These are phyloP conservation scores for Mythimna albipuncta DNA, from an alignment of 2,888 invertebrate species.

Conservation along the genomic window DNA sequence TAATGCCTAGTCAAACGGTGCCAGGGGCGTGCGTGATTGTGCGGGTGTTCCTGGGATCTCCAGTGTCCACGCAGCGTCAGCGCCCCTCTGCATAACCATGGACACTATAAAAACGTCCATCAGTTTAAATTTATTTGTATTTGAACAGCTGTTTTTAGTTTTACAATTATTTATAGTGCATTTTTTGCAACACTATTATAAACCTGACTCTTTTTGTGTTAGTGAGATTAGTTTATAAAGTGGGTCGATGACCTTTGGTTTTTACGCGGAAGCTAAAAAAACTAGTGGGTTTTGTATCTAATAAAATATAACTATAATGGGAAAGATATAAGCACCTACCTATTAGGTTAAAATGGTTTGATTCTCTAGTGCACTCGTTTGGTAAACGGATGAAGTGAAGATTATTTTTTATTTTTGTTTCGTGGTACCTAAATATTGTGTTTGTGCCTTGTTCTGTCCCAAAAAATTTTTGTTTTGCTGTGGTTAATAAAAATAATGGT, in stretches of 20 bases:
- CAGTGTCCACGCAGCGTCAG: constrained; percentile 65
- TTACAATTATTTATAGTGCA: constrained; percentile 42
- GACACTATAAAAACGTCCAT: constrained; percentile 57
- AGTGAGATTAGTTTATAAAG: constrained; percentile 30
- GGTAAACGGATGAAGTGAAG: background rate
- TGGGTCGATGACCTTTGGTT: constrained; percentile 36
- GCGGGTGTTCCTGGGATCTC: constrained; percentile 80
- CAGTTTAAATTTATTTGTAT: constrained; percentile 60
- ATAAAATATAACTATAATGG: constrained; percentile 41
- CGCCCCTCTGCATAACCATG: constrained; percentile 69
- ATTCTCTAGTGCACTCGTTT: constrained; percentile 7
- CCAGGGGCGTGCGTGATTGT: constrained; percentile 83
- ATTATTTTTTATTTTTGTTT: no score
- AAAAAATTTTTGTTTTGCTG: no score
- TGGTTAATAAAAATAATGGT: no score
- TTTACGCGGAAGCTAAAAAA: constrained; percentile 24
- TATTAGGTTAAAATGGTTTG: constrained; percentile 3
- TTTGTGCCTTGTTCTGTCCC: no score
- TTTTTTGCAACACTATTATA: background rate
- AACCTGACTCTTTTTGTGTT: constrained; percentile 24
- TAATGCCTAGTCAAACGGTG: constrained; percentile 85
- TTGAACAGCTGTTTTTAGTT: constrained; percentile 42
- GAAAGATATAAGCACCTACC: constrained; percentile 10
- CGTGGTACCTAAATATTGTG: no score
- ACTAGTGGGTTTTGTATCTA: constrained; percentile 31